Base-by-base conservation (phyloP, 1,140 invertebrate genomes). In the Zaprionus capensis region DNA sequence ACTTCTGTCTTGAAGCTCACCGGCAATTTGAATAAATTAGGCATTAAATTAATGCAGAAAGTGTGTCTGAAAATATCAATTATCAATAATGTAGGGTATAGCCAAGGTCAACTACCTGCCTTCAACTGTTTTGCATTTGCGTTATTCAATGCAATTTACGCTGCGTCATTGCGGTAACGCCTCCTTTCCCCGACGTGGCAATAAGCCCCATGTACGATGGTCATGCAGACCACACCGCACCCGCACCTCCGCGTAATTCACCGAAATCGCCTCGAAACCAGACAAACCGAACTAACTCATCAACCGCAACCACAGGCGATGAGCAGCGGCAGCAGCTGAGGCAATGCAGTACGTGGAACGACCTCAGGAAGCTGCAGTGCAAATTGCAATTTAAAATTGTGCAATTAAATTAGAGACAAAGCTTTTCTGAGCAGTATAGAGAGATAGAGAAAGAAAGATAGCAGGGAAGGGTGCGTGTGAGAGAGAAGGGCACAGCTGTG, bases 131-230 rank as follows among this genome's bases (percentile, higher is more conserved):
- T 38, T 57, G 36, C 34, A 46, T 57, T 56, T 31, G 7, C 34
- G 61, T 31, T 55, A 70, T 11, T 70, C 53, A 70, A 83, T 83
- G 72, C 46, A 70, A 65, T 83, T 88, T 88, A 28, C 72, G 81
- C 81, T 81, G 71, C 85, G 81, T 88, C 84, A 90, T 84, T 88
- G 81, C 81, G 84, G 85, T 65, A 70, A 70, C 81, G 72, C 68
- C 61, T 24, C 58, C 51, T 44, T 41, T 17, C 44, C 49, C 34
- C 15, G 46, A 7, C 11, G 46, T 12, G 17, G 28, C 49, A 53
- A 41, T 34, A n/a, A 28, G 36, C 17, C 57, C 56, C 15, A 20
- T 24, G 46, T 20, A 51, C 17, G 28, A 55, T 5, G 7, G 41
- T 17, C 41, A 41, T 41, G 38, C 5, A 5, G 34, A 56, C 31